Conservation (phyloP, 2,113 vertebrate species). For the Podilymbus podiceps region DNA sequence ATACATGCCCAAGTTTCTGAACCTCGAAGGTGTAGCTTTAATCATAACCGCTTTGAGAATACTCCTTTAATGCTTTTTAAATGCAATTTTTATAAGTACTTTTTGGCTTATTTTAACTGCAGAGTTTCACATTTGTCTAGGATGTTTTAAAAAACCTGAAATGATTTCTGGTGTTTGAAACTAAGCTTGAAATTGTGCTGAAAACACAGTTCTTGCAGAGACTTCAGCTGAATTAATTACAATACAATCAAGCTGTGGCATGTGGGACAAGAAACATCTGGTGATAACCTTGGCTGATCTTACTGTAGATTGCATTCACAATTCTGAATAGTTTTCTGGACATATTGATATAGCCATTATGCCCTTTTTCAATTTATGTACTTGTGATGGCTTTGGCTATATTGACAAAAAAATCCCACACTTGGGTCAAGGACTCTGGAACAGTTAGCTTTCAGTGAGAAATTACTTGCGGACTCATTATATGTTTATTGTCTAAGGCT, state of each 20-base stretch:
- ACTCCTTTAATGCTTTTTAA: neutral
- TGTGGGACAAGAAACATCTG: slow-evolving; percentile 45
- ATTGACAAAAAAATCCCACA: neutral
- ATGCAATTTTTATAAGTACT: neutral
- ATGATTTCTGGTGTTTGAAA: slow-evolving; percentile 46
- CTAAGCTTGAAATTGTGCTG: slow-evolving; percentile 52
- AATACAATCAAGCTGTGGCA: slow-evolving; percentile 29
- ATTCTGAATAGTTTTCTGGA: slow-evolving; percentile 17
- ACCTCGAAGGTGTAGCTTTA: neutral
- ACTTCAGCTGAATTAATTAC: slow-evolving; percentile 55
- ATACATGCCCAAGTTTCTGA: neutral
- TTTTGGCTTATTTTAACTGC: neutral
- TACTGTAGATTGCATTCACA: slow-evolving; percentile 24
- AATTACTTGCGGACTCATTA: slow-evolving; percentile 39
- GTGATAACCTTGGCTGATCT: slow-evolving; percentile 52
- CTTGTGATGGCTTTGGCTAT: neutral
- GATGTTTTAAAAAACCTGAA: slow-evolving; percentile 6
- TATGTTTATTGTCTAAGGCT: slow-evolving; percentile 15
- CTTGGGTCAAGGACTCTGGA: slow-evolving; percentile 14
- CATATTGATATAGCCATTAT: neutral
- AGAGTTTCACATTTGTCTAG: neutral
- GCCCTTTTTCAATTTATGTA: neutral
- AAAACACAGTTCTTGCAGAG: slow-evolving; percentile 22
- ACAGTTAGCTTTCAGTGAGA: neutral
- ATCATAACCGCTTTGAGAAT: neutral